A percentile compares a stretch with the other conserved stretches of the same genome.
These are phyloP conservation scores for Xyrauchen texanus DNA, from an alignment of 2,113 vertebrate genomes.

Conservation along the genomic window DNA sequence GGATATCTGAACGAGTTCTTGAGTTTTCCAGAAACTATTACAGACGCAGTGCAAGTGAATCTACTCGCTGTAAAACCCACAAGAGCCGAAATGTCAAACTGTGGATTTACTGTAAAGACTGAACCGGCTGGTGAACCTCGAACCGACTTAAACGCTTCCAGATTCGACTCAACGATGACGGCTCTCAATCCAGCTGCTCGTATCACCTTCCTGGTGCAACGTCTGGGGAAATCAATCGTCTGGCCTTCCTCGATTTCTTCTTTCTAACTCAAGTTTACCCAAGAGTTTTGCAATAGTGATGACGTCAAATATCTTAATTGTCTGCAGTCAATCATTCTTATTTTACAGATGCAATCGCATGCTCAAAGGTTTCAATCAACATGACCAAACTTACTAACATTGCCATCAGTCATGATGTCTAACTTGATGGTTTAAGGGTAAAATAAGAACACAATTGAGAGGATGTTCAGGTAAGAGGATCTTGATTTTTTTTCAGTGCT, in stretches of 20 bases:
- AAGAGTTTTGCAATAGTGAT: background rate
- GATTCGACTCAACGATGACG: background rate
- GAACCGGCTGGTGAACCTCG: too few relatives aligned
- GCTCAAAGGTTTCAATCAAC: too few relatives aligned
- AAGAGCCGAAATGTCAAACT: background rate
- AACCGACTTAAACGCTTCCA: slow-evolving; percentile 1
- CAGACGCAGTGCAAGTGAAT: too few relatives aligned
- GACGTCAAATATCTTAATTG: background rate
- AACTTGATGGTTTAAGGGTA: too few relatives aligned
- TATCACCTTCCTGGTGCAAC: background rate
- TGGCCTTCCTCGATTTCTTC: background rate
- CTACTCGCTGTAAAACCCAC: background rate
- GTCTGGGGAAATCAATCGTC: background rate
- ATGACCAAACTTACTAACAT: too few relatives aligned
- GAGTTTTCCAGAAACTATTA: too few relatives aligned
- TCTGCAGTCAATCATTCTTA: background rate
- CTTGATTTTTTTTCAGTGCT: too few relatives aligned
- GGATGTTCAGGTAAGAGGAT: too few relatives aligned
- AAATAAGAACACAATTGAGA: too few relatives aligned
- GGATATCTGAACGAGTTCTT: background rate
- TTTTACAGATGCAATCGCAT: too few relatives aligned
- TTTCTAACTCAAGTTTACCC: background rate
- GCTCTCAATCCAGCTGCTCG: too few relatives aligned
- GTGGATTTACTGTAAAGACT: background rate
- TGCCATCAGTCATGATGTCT: too few relatives aligned